Conservation (phyloP, 2,888 invertebrate genomes). For the Caradrina clavipalpis region DNA sequence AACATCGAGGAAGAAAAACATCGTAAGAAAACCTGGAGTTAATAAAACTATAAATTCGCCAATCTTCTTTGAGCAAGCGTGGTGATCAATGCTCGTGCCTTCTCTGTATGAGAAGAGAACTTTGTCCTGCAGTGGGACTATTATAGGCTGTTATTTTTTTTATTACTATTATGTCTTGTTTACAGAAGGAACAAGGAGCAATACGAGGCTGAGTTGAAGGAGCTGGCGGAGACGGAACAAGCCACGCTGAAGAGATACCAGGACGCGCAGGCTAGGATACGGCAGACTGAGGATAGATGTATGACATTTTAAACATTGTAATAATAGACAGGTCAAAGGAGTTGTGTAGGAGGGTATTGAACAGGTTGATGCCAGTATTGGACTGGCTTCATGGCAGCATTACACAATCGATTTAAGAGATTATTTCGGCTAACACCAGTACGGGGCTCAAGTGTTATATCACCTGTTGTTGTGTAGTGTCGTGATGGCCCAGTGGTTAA, state of each 20-base stretch:
- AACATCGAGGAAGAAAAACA: no score
- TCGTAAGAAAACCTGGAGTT: no score
- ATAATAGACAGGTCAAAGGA: neutral
- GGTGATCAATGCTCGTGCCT: no score
- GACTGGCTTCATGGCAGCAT: neutral
- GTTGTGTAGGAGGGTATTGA: neutral
- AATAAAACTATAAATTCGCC: no score
- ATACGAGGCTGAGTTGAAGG: conserved; percentile 93
- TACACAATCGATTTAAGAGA: neutral
- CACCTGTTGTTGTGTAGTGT: no score
- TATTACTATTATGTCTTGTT: neutral
- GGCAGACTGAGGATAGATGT: conserved; percentile 92
- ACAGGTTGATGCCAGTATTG: neutral
- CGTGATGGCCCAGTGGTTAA: no score
- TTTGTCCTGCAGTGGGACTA: no score
- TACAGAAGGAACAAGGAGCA: conserved; percentile 94
- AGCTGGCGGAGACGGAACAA: conserved; percentile 92
- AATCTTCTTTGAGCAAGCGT: no score
- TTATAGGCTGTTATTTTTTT: no score
- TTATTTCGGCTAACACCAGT: no score
- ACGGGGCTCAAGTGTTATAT: no score
- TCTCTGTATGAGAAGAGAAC: no score
- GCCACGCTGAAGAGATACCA: conserved; percentile 93
- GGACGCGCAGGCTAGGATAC: conserved; percentile 92
- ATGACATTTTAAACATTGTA: conserved; percentile 35